A percentile compares a stretch with the other conserved stretches of the same genome.
These are phyloP conservation scores for Aix galericulata DNA, from an alignment of 2,113 vertebrate genomes.

Conservation along the genomic window DNA sequence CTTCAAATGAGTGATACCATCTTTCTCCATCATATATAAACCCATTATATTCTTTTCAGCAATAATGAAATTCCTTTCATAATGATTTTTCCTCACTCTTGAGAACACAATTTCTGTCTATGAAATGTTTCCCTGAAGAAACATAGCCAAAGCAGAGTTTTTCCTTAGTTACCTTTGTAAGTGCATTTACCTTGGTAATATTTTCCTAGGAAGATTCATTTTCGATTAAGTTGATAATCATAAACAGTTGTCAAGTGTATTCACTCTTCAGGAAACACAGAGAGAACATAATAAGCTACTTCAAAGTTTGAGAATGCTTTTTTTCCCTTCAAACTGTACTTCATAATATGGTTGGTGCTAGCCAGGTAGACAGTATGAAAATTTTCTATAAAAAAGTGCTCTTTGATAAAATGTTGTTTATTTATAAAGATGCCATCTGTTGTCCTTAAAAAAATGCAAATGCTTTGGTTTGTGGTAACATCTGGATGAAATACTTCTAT, in stretches of 20 bases:
- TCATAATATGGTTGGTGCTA: background rate
- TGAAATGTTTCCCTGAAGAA: conserved; percentile 24
- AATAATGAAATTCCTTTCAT: conserved; percentile 27
- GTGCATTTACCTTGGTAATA: conserved; percentile 15
- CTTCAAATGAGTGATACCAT: conserved; percentile 33
- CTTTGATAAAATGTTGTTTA: background rate
- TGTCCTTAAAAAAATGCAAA: background rate
- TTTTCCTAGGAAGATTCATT: conserved; percentile 21
- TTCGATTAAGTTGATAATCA: conserved; percentile 27
- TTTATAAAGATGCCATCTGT: background rate
- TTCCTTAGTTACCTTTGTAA: conserved; percentile 32
- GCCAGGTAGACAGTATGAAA: background rate
- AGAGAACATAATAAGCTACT: background rate
- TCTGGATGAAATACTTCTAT: background rate
- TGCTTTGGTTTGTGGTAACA: background rate
- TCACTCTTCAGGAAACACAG: background rate
- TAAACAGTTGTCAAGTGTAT: conserved; percentile 6
- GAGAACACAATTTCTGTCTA: conserved; percentile 1
- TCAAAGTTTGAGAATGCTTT: background rate
- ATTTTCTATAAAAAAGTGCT: background rate
- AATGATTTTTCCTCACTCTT: conserved; percentile 28
- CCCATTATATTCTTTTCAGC: conserved; percentile 19
- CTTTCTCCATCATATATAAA: conserved; percentile 1
- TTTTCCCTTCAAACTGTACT: background rate
- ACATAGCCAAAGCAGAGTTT: background rate